Percentiles rank a stretch among this genome's conserved stretches.
Evolutionary conservation across 2,797 vertebrate species (phyloP).

Genomic region (Mallotus villosus): DNA sequence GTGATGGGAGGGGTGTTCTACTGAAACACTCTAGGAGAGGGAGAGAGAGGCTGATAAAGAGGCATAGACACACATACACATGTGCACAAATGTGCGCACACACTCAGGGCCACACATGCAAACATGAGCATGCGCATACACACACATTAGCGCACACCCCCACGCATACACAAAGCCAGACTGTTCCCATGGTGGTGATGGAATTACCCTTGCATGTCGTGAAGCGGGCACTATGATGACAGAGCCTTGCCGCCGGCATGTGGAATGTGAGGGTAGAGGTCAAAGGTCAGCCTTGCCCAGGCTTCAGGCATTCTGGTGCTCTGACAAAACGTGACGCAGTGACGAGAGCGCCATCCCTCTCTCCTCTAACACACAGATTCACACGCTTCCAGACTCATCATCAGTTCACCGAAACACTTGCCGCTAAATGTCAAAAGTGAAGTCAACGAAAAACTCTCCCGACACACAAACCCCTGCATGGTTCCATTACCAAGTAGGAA

Average conservation of each 20-base stretch:
- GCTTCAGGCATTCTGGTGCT: conserved; percentile 59
- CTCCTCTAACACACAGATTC: neutral
- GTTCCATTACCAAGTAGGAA: neutral
- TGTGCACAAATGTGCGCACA: neutral
- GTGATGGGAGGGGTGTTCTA: conserved; percentile 53
- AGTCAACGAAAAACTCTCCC: neutral
- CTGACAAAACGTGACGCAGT: conserved; percentile 54
- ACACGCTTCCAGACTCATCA: neutral
- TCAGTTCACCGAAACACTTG: neutral
- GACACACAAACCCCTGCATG: neutral
- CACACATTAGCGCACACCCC: conserved; percentile 15
- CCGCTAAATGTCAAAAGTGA: neutral
- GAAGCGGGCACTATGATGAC: conserved; percentile 55
- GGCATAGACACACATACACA: conserved; percentile 1
- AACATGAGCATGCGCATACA: neutral
- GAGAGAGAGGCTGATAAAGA: conserved; percentile 34
- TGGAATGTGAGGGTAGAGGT: conserved; percentile 63
- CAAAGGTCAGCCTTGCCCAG: conserved; percentile 56
- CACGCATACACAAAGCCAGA: conserved; percentile 39
- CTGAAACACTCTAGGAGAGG: conserved; percentile 26
- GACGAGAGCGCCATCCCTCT: conserved; percentile 36
- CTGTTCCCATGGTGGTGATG: conserved; percentile 53
- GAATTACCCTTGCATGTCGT: conserved; percentile 60
- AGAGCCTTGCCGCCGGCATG: conserved; percentile 53
- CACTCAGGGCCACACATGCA: neutral